phyloP scores from a whole-genome alignment of 64 coral and sea anemone species.

The Hydrozoanthus tunicans region DNA sequence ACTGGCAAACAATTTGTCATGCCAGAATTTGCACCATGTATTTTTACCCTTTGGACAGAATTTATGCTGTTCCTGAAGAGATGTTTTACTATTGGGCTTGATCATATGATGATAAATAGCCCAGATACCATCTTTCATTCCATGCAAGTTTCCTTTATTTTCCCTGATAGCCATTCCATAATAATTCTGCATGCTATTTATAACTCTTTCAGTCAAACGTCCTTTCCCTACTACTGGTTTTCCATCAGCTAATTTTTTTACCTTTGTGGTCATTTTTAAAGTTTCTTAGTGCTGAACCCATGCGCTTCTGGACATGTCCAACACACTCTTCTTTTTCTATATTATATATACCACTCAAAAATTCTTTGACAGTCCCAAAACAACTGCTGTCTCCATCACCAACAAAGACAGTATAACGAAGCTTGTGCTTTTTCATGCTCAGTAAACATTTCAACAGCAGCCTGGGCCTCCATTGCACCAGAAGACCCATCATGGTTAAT shows the following conservation, averaged over 20 bases:
- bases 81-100: conserved; percentile 14
- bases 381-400: conserved; percentile 23
- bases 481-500: conserved; percentile 34
- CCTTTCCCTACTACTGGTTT: conserved; percentile 46
- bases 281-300: conserved; percentile 31
- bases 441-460: conserved; percentile 31
- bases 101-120: conserved; percentile 16
- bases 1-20: conserved; percentile 12
- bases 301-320: conserved; percentile 8
- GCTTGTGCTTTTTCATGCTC: conserved; percentile 34
- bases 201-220: conserved; percentile 34
- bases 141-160: conserved; percentile 7
- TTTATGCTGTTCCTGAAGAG: conserved; percentile 58
- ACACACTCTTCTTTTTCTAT: conserved; percentile 30
- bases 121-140: conserved; percentile 41
- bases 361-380: conserved; percentile 28
- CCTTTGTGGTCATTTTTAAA: conserved; percentile 45
- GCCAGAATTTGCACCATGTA: conserved; percentile 47
- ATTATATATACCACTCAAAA: not conserved
- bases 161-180: not conserved
- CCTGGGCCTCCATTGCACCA: conserved; percentile 41
- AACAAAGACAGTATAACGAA: conserved; percentile 35
- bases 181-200: conserved; percentile 9
- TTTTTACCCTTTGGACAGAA: conserved; percentile 44
- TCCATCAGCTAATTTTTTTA: conserved; percentile 29